Percentiles rank a stretch among this genome's conserved stretches.
Evolutionary conservation across 2,797 vertebrate genomes (phyloP).

Genomic region (Aulostomus chinensis): DNA sequence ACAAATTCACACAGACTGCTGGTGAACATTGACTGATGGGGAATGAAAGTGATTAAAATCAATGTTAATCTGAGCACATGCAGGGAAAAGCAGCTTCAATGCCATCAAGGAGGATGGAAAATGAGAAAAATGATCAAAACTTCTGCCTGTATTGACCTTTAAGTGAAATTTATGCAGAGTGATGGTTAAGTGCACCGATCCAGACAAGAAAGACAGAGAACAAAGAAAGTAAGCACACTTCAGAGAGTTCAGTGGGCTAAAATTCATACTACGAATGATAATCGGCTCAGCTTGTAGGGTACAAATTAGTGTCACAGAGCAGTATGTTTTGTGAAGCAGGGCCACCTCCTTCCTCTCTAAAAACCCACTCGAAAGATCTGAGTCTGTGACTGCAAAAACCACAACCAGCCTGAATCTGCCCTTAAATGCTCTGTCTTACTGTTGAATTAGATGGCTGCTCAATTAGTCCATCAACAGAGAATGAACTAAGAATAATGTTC

Average conservation of each 20-base stretch:
- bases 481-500: too few species aligned
- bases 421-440: neutral
- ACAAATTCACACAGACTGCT: too few species aligned
- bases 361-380: conserved; percentile 65
- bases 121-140: conserved; percentile 3
- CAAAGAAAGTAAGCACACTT: conserved; percentile 16
- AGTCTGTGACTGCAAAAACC: too few species aligned
- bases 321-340: conserved; percentile 25
- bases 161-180: conserved; percentile 6
- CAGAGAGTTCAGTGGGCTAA: conserved; percentile 18
- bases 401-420: neutral
- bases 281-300: conserved; percentile 44
- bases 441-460: neutral
- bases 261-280: conserved; percentile 30
- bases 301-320: conserved; percentile 29
- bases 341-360: conserved; percentile 33
- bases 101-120: neutral
- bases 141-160: neutral
- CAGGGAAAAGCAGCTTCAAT: neutral
- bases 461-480: neutral
- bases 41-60: neutral
- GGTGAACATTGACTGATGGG: too few species aligned
- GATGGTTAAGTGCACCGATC: conserved; percentile 3
- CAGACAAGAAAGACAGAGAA: conserved; percentile 12
- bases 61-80: neutral